A percentile compares a stretch with the other conserved stretches of the same genome.
phyloP scores from a whole-genome alignment of 1,140 invertebrate genomes.

The Brachystomella parvula region DNA sequence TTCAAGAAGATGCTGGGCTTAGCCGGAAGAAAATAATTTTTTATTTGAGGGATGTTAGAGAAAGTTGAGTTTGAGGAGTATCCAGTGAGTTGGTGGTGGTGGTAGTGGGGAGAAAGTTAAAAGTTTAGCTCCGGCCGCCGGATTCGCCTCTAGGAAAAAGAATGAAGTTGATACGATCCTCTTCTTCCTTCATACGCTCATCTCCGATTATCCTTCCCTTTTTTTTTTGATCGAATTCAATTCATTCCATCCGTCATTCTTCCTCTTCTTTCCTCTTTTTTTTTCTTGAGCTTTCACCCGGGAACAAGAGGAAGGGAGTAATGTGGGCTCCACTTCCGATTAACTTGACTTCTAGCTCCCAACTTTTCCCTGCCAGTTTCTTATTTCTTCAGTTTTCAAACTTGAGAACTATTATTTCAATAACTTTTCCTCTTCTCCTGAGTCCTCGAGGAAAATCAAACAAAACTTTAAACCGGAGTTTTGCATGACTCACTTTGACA shows the following conservation, averaged over 20 bases:
- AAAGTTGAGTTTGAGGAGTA: too few relatives aligned
- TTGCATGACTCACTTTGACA: slow-evolving; percentile 1
- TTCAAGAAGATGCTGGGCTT: background rate
- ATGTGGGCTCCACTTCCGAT: background rate
- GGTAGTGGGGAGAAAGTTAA: background rate
- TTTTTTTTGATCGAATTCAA: background rate
- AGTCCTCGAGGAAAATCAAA: too few relatives aligned
- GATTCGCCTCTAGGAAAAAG: background rate
- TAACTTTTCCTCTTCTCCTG: slow-evolving; percentile 7
- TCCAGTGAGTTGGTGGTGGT: background rate
- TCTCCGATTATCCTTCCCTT: background rate
- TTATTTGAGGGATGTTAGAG: background rate
- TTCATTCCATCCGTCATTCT: background rate
- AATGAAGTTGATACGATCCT: background rate
- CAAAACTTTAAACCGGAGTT: slow-evolving; percentile 5
- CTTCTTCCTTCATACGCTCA: background rate
- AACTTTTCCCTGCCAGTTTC: background rate
- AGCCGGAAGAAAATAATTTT: background rate
- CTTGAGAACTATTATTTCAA: slow-evolving; percentile 2
- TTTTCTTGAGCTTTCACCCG: too few relatives aligned
- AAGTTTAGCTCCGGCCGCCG: background rate
- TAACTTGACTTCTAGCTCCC: background rate
- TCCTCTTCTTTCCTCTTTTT: background rate
- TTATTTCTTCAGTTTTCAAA: background rate
- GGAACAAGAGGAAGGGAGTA: background rate